These are phyloP conservation scores for Agelastica alni DNA, from an alignment of 2,888 invertebrate species.

Conservation along the genomic window DNA sequence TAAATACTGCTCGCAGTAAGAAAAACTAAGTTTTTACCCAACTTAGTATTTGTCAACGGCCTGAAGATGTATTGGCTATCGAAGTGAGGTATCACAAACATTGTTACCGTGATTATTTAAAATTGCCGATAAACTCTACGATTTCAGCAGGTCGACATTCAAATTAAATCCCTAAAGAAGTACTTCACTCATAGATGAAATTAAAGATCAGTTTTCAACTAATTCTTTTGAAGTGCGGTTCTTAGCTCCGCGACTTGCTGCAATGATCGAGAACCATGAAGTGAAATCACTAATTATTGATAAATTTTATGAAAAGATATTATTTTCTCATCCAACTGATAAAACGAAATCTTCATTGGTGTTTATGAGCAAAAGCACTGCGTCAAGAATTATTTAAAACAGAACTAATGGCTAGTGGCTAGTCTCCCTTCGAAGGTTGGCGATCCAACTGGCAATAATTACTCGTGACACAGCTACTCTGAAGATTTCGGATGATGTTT, in stretches of 20 bases:
- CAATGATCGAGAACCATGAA: constrained; percentile 20
- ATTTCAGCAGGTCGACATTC: background rate
- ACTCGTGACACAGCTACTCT: too few species aligned
- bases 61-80: constrained; percentile 41
- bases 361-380: background rate
- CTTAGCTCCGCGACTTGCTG: constrained; percentile 15
- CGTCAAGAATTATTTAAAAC: background rate
- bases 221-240: constrained; percentile 9
- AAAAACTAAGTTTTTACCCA: constrained; percentile 37
- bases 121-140: background rate
- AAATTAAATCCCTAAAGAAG: constrained; percentile 34
- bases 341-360: too few species aligned
- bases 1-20: constrained; percentile 27
- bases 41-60: constrained; percentile 39
- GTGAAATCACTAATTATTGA: constrained; percentile 41
- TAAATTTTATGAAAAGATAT: constrained; percentile 41
- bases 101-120: constrained; percentile 23
- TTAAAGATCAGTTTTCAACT: too few species aligned
- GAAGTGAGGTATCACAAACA: too few species aligned
- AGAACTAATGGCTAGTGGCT: background rate
- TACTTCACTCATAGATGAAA: constrained; percentile 37
- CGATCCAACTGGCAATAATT: too few species aligned
- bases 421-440: too few species aligned
- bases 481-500: too few species aligned
- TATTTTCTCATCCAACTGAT: too few species aligned